Percentiles rank a stretch among this genome's conserved stretches.
Conservation (phyloP, 1,140 invertebrate species). For the Drosophila murphyi region DNA sequence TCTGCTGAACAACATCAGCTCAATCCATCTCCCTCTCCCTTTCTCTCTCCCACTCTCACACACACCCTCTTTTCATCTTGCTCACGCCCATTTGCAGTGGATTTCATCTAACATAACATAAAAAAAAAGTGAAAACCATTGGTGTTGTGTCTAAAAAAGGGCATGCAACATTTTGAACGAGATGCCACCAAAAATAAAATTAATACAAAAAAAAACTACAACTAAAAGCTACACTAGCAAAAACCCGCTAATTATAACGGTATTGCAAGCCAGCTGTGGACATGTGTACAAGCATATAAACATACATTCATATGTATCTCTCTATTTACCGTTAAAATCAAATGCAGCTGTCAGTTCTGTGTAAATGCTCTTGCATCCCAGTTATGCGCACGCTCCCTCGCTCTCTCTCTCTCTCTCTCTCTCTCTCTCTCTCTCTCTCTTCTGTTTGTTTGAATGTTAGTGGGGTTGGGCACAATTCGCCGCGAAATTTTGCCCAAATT, state of each 20-base stretch:
- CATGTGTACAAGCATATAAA: neutral
- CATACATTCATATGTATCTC: neutral
- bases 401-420: slow-evolving; percentile 4
- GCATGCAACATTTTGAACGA: slow-evolving; percentile 42
- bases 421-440: slow-evolving; percentile 17
- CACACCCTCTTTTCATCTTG: neutral
- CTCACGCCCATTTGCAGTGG: neutral
- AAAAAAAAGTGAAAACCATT: slow-evolving; percentile 54
- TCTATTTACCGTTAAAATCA: slow-evolving; percentile 33
- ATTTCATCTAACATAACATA: slow-evolving; percentile 31
- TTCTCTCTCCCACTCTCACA: neutral
- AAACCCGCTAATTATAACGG: slow-evolving; percentile 44
- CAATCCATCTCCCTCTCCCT: slow-evolving; percentile 1
- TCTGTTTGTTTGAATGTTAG: neutral
- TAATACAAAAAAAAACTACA: slow-evolving; percentile 32
- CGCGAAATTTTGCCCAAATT: slow-evolving; percentile 47
- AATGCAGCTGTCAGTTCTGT: slow-evolving; percentile 37
- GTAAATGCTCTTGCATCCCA: slow-evolving; percentile 16
- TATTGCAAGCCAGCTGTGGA: slow-evolving; percentile 25
- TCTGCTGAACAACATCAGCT: slow-evolving; percentile 10
- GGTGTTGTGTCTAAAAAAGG: slow-evolving; percentile 50
- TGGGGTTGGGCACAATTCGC: slow-evolving; percentile 45
- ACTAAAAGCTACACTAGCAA: slow-evolving; percentile 24
- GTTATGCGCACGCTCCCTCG: slow-evolving; percentile 1
- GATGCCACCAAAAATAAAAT: slow-evolving; percentile 24